Conservation (phyloP, 53 echinoderm and acorn worm genomes). For the Echinometra lucunter region DNA sequence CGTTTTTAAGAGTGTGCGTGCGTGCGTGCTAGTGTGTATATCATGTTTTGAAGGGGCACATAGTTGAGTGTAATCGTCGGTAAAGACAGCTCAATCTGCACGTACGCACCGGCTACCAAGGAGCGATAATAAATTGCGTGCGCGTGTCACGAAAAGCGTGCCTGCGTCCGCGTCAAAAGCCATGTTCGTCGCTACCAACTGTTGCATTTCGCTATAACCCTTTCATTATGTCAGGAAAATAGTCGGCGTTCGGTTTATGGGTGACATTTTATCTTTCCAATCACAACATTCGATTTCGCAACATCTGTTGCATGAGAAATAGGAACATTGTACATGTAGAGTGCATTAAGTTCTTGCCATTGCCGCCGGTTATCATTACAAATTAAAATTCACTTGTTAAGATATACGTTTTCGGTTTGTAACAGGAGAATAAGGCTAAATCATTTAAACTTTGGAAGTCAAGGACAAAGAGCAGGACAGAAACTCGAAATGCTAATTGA, state of each 20-base stretch:
- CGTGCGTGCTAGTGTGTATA: not conserved
- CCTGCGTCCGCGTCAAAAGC: not conserved
- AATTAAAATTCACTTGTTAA: constrained; percentile 59
- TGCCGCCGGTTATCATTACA: constrained; percentile 38
- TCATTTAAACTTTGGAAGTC: not conserved
- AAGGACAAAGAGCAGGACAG: not conserved
- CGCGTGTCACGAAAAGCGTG: constrained; percentile 25
- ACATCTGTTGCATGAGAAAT: constrained; percentile 31
- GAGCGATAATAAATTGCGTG: constrained; percentile 30
- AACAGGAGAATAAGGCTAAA: not conserved
- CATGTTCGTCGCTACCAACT: constrained; percentile 25
- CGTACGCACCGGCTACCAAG: constrained; percentile 24
- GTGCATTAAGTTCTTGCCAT: not conserved
- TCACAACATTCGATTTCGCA: constrained; percentile 21
- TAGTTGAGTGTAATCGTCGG: not conserved
- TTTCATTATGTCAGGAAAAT: not conserved
- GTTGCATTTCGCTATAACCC: constrained; percentile 19
- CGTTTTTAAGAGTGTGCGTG: not conserved
- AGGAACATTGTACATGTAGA: not conserved
- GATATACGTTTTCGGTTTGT: constrained; percentile 16
- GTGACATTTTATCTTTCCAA: constrained; percentile 50
- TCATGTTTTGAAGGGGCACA: not conserved
- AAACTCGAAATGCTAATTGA: not conserved
- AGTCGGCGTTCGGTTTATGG: not conserved
- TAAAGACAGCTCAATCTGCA: constrained; percentile 20